Evolutionary conservation across 2,888 invertebrate genomes (phyloP), one percentile per base, ranked within the genome.

Genomic region (Ypsolopha sequella): DNA sequence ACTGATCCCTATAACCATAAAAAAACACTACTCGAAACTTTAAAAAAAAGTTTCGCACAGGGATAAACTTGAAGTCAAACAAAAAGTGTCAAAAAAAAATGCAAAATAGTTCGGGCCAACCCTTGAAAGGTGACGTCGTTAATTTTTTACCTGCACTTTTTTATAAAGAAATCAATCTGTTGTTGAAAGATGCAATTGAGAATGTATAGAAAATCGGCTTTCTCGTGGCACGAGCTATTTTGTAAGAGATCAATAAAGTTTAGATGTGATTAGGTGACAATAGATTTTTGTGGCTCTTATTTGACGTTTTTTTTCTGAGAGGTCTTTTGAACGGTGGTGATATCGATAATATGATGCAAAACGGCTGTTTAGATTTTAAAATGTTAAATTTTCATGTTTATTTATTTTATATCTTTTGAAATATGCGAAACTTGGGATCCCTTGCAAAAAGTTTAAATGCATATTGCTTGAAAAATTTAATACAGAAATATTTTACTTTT

Each of bases 21-120:
- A 66, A 64, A 53, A 49, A 55, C 56, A 65, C 62, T 64, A 56
- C 54, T 65, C 70, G 65, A 62, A 66, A 59, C 70, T 70, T 68
- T 68, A 57, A 67, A 50, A 43, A 41, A 35, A 33, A 24, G 7
- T 11, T 69, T 74, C 73, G 64, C 73, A 73, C 70, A 65, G 57
- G 63, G 61, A 68, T 72, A 60, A 65, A 62, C 59, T 61, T 59
- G 54, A 57, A 53, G 58, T 56, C 53, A 54, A 62, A 60, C 62
- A 61, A 59, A 59, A 60, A 59, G 54, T 59, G 59, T 58, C 60
- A 62, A 60, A 70, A 67, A 62, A 65, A 66, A 52, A 58, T 48
- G 53, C 55, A 60, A 62, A 66, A 63, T 50, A 51, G n/a, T 24
- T 41, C n/a, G 24, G 41, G 48, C 35, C 4, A 41, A 41, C 36